phyloP scores from a whole-genome alignment of 2,888 invertebrate species.

The Apamea crenata region DNA sequence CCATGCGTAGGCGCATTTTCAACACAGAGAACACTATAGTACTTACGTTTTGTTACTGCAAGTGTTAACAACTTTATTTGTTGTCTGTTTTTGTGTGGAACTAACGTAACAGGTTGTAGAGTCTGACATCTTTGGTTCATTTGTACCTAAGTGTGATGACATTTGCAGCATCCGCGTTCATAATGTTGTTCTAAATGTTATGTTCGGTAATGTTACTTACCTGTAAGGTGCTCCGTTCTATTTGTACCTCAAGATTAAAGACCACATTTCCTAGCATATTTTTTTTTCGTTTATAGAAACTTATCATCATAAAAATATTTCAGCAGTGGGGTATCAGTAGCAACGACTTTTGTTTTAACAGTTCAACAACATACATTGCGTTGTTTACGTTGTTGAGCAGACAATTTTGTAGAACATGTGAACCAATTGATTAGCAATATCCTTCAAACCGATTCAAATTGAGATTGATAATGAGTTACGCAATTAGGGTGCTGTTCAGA shows the following conservation, averaged over 20 bases:
- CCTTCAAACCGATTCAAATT: background rate
- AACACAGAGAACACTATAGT: conserved; percentile 1
- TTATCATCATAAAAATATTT: background rate
- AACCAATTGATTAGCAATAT: too few relatives aligned
- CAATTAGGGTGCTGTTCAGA: background rate
- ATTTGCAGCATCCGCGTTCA: conserved; percentile 22
- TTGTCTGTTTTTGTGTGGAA: background rate
- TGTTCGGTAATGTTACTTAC: background rate
- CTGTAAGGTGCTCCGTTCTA: background rate
- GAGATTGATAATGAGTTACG: background rate
- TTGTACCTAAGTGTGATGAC: background rate
- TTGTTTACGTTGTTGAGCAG: too few relatives aligned
- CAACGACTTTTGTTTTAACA: background rate
- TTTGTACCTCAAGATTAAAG: background rate
- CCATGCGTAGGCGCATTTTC: conserved; percentile 47
- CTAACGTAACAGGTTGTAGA: conserved; percentile 21
- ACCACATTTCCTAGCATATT: background rate
- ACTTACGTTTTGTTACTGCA: conserved; percentile 25
- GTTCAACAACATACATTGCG: background rate
- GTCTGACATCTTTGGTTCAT: background rate
- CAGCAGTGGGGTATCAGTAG: background rate
- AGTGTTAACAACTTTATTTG: conserved; percentile 12
- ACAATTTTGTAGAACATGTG: too few relatives aligned
- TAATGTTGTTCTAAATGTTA: conserved; percentile 19
- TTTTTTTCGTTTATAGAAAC: background rate